Percentiles rank a stretch among this genome's conserved stretches.
Evolutionary conservation across 92 coral and sea anemone species (phyloP).

Genomic region (Montipora capitata): DNA sequence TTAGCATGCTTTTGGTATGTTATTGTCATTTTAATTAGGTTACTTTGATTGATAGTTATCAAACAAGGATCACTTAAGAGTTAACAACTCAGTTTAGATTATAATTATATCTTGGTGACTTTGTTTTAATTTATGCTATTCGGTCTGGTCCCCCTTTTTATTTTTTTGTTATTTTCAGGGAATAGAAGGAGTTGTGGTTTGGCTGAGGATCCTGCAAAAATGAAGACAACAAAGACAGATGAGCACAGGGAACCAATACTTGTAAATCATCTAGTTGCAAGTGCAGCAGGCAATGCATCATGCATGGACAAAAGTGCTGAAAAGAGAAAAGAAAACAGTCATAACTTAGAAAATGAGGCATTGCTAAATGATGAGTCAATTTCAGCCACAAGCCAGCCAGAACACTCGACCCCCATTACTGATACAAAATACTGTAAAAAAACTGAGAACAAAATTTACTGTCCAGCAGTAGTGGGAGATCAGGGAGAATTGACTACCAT

Average conservation of each 20-base stretch:
- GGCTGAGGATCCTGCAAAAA: not conserved
- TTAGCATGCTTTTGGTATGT: too few species aligned
- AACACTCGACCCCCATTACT: not conserved
- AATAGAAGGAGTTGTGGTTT: conserved; percentile 5
- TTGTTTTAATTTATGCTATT: not conserved
- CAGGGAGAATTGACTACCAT: not conserved
- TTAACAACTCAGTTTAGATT: too few species aligned
- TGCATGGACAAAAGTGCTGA: not conserved
- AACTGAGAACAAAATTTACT: too few species aligned
- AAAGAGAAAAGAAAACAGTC: not conserved
- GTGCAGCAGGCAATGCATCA: not conserved
- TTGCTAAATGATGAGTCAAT: too few species aligned
- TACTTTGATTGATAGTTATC: too few species aligned
- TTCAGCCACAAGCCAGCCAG: not conserved
- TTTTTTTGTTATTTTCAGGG: not conserved
- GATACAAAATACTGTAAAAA: not conserved
- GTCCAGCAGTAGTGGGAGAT: not conserved
- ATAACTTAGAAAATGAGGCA: not conserved
- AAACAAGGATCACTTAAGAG: too few species aligned
- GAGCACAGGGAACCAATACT: conserved; percentile 26
- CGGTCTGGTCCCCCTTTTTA: not conserved
- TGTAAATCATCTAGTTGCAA: not conserved
- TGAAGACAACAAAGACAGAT: conserved; percentile 14
- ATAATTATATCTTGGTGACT: too few species aligned
- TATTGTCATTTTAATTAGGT: too few species aligned